Evolutionary conservation across 2,888 invertebrate genomes (phyloP), one percentile per base, ranked within the genome.

Genomic region (Xylophagus ater): DNA sequence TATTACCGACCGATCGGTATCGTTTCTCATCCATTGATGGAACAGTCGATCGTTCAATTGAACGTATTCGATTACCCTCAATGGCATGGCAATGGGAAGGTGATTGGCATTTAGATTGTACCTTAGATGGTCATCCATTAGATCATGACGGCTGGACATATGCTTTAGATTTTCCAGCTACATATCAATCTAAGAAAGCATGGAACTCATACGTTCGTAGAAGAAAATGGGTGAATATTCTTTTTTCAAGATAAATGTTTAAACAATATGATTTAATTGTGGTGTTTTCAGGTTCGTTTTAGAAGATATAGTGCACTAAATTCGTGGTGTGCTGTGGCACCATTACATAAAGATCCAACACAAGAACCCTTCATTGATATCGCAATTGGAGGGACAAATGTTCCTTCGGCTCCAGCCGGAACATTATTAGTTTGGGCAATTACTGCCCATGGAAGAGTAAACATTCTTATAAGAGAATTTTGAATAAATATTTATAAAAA

Each of bases 51-150:
- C 71, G 87, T 42, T 75, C 80, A 21, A 80, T 85, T 48, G 81
- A 85, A 52, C 78, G 78, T 59, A 86, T 93, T 43, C 71, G 84
- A 45, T 65, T 93, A 32, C 93, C 93, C 5, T 90, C 92, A 1
- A 83, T 88, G 78, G 88, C 89, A 12, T 94, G 93, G 93, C 84
- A 88, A 55, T 94, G 93, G 93, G 93, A 94, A 67, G 86, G 86
- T 3, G 88, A 89, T 49, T 93, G 93, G 92, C 80, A 83, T 52
- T 68, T 88, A 40, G 88, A 89, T 57, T 71, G 85, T 14, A 81
- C 82, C 4, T 67, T 86, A 50, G 82, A 87, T 59, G 90, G 90
- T 3, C 84, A 89, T 54, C 82, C 87, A 3, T 67, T 92, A 44
- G 86, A 86, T 54, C 83, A 87, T 59, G 86, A 90, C 69, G 90